Evolutionary conservation across 1,140 invertebrate species (phyloP), one percentile per base, ranked within the genome.

Genomic region (Ceratosolen fusciceps): DNA sequence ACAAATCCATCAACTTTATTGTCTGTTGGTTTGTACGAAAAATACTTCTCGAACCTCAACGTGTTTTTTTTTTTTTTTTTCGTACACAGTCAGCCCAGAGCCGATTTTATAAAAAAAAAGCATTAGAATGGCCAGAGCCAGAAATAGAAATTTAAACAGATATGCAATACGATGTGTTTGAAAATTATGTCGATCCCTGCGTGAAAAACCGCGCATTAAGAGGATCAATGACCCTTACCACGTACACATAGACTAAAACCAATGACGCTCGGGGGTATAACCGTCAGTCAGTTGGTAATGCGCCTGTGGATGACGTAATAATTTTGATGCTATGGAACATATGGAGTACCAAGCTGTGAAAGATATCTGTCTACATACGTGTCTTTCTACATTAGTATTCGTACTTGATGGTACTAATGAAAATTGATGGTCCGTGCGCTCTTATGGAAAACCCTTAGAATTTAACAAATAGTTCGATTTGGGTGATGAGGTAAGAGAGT

Each of bases 261-360:
- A 31, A 7, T 29, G 58, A 26, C 14, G 58, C 24, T 5, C 5
- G 34, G 24, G 43, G 58, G 74, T 39, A 39, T 43, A 34, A 34
- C 58, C 58, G 58, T 9, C 58, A 19, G 58, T 34, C 24, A 8
- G 56, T 14, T 3, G 54, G 4, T 12, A 29, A 19, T 24, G 29
- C 24, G 52, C 52, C 12, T 43, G 39, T 43, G 62, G n/a, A 60
- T 70, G 65, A 71, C 76, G 67, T 71, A 77, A 77, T 67, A 49
- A 68, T 65, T 37, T 73, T 31, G 71, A 58, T 14, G 52, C 21
- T 74, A 54, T 39, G 19, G 70, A 26, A 21, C 37, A 34, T 70
- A 29, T 70, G n/a, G 34, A 24, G 5, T n/a, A 19, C 49, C 19
- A 49, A 39, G 49, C 31, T 47, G 62, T 62, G 56, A 56, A 54